A percentile compares a stretch with the other conserved stretches of the same genome.
Conservation (phyloP, 2,888 invertebrate species). For the Caenorhabditis sinica region DNA sequence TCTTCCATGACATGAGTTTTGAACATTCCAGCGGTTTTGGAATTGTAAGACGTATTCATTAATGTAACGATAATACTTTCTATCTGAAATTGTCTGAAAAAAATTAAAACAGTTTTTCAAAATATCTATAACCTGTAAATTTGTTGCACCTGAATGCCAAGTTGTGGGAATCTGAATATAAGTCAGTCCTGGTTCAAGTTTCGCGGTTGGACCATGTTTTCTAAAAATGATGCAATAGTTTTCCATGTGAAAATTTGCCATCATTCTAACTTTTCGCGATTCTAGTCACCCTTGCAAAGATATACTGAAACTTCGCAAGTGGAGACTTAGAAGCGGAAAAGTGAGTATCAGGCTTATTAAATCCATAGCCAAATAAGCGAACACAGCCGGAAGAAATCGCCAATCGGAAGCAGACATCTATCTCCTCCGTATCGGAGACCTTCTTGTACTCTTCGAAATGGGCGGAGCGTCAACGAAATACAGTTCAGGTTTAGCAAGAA, state of each 20-base stretch:
- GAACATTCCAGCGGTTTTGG: conserved; percentile 10
- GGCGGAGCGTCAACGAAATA: conserved; percentile 38
- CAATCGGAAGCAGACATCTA: conserved; percentile 12
- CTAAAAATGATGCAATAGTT: background rate
- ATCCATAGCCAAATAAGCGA: background rate
- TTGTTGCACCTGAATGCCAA: too few relatives aligned
- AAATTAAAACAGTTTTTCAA: too few relatives aligned
- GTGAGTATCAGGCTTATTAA: background rate
- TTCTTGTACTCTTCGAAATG: conserved; percentile 28
- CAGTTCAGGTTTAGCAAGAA: conserved; percentile 31
- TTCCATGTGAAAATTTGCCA: background rate
- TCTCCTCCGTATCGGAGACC: conserved; percentile 7
- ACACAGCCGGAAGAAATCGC: background rate
- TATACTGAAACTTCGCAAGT: conserved; percentile 34
- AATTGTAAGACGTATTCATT: too few relatives aligned
- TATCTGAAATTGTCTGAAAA: too few relatives aligned
- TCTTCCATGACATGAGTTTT: background rate
- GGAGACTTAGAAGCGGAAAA: conserved; percentile 60
- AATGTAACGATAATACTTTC: too few relatives aligned
- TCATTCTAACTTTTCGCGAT: conserved; percentile 49
- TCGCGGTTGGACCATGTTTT: too few relatives aligned
- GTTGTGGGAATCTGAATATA: too few relatives aligned
- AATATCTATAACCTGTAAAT: too few relatives aligned
- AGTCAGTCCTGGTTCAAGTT: too few relatives aligned
- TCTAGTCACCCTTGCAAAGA: conserved; percentile 52